Evolutionary conservation across 2,888 invertebrate species (phyloP).

Genomic region (Eristalis tenax): DNA sequence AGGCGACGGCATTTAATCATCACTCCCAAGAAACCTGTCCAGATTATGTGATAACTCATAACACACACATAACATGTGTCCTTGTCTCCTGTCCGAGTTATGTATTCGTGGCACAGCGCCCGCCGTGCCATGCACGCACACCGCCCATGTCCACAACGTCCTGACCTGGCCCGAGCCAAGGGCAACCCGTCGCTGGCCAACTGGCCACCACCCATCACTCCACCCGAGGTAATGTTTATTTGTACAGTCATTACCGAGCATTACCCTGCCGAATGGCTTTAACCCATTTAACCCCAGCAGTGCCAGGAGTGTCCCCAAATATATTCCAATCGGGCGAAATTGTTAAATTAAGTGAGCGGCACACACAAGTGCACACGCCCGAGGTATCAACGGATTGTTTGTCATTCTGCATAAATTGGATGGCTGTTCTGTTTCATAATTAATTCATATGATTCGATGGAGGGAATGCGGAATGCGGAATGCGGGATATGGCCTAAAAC

Average conservation of each 20-base stretch:
- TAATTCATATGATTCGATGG: constrained; percentile 50
- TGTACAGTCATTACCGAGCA: constrained; percentile 24
- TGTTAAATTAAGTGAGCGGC: constrained; percentile 39
- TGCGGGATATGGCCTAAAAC: constrained; percentile 1
- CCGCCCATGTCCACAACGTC: constrained; percentile 6
- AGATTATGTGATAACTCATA: constrained; percentile 29
- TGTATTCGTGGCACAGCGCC: neutral
- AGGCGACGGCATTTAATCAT: constrained; percentile 2
- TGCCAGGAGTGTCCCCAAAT: constrained; percentile 20
- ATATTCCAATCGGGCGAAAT: neutral
- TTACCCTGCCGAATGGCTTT: constrained; percentile 23
- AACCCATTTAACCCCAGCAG: constrained; percentile 16
- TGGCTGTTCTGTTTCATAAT: constrained; percentile 63
- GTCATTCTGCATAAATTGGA: constrained; percentile 43
- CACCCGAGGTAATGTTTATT: neutral
- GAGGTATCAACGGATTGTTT: constrained; percentile 41
- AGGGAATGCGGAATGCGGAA: neutral
- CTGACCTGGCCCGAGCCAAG: constrained; percentile 12
- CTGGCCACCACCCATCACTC: neutral
- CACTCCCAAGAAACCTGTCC: neutral
- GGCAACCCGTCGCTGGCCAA: neutral
- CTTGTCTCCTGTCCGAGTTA: constrained; percentile 4
- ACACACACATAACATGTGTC: constrained; percentile 21
- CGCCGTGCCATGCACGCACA: constrained; percentile 15
- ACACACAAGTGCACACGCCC: neutral